Percentiles rank a stretch among this genome's conserved stretches.
Conservation (phyloP, 53 echinoderm and acorn worm genomes). For the Hippasteria phrygiana region DNA sequence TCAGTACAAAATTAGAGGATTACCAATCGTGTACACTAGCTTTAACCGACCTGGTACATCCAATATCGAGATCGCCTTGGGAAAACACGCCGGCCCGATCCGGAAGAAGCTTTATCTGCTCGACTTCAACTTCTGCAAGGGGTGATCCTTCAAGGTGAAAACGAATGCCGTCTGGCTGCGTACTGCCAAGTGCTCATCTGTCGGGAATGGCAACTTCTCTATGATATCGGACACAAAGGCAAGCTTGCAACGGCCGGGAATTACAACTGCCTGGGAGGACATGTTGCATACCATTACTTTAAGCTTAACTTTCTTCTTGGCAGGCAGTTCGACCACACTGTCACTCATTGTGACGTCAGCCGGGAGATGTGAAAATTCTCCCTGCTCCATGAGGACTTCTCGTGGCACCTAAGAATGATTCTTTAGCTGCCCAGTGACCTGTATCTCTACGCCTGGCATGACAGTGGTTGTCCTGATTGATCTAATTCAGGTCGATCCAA, state of each 20-base stretch:
- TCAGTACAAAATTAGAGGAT: too few relatives aligned
- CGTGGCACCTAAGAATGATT: neutral
- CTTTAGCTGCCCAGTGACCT: neutral
- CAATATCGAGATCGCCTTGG: conserved; percentile 62
- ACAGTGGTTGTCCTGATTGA: neutral
- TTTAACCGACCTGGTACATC: conserved; percentile 55
- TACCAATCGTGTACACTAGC: too few relatives aligned
- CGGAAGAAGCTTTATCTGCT: neutral
- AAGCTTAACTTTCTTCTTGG: neutral
- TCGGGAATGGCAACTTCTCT: neutral
- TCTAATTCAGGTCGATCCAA: neutral
- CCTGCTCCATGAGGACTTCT: conserved; percentile 1
- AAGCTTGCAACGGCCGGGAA: neutral
- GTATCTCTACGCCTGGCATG: neutral
- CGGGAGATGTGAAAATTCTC: neutral
- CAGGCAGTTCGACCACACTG: neutral
- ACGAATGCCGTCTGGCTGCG: neutral
- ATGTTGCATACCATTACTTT: neutral
- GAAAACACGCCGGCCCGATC: conserved; percentile 52
- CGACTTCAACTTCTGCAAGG: neutral
- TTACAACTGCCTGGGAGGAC: neutral
- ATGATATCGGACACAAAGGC: neutral
- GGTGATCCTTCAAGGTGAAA: neutral
- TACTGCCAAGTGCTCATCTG: neutral
- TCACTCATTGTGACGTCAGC: neutral